Conservation (phyloP, 1,140 invertebrate species). For the Nymphalis io region DNA sequence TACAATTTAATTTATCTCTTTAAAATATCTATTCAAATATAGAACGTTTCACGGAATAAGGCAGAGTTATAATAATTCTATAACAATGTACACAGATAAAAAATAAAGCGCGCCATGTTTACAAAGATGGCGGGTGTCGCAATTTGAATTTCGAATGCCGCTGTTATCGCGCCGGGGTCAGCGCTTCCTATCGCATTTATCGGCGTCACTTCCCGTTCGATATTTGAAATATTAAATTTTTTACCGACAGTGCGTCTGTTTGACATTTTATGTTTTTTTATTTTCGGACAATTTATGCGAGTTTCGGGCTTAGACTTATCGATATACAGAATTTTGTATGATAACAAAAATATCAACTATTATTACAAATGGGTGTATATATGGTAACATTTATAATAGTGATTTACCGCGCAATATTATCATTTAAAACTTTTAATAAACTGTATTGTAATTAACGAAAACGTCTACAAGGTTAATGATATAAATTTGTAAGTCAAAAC, state of each 20-base stretch:
- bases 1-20: not conserved
- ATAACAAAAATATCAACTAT: conserved; percentile 4
- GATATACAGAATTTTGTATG: conserved; percentile 2
- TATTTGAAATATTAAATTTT: conserved; percentile 57
- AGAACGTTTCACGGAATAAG: conserved; percentile 3
- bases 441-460: not conserved
- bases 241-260: conserved; percentile 38
- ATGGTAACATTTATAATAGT: no score
- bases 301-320: conserved; percentile 7
- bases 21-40: not conserved
- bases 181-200: conserved; percentile 67
- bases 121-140: conserved; percentile 55
- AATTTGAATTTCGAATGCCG: conserved; percentile 61
- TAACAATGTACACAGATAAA: conserved; percentile 36
- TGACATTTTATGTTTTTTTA: conserved; percentile 37
- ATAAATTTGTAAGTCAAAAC: not conserved
- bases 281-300: conserved; percentile 6
- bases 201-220: conserved; percentile 63
- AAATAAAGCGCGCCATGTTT: conserved; percentile 45
- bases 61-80: conserved; percentile 20
- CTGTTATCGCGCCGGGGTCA: conserved; percentile 65
- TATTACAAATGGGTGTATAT: not conserved
- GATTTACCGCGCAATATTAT: no score
- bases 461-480: not conserved
- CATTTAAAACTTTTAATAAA: no score